Base-by-base conservation (phyloP, 2,113 vertebrate species). In the Leptobrachium leishanense region DNA sequence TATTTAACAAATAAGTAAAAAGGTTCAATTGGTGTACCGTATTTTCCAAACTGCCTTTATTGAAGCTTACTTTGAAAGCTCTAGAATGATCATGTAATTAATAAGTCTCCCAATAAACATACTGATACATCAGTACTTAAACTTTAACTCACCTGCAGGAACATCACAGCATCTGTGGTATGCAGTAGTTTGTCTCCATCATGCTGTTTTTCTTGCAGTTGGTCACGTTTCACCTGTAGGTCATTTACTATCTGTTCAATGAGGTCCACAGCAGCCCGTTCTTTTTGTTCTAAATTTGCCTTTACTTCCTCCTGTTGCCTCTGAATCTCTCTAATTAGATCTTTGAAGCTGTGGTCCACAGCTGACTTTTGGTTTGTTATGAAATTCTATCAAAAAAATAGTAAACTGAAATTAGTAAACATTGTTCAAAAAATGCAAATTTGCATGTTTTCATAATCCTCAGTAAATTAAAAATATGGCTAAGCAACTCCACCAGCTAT, bases 271-370 rank as follows among this genome's bases (percentile, higher is more conserved):
- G 92, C 92, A 0, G 89, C 87, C 77, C 90, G 87, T 41, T 94
- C 92, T 39, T 92, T 85, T 82, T 92, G 93, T 31, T 94, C 92
- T 86, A 94, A 80, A 0, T 89, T 87, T 66, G 88, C 89, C 75
- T 90, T 91, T 75, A 94, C 88, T 74, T 94, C 92, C 3, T 94
- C 93, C 69, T 91, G 90, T 57, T 94, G 93, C 81, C 90, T 93
- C 84, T 94, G 92, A 76, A 94, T 84, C 80, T 94, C 93, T 12
- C 87, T 84, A 68, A 93, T 89, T 79, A 93, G 83, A 82, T 94
- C 92, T 82, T 88, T 91, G 86, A 93, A 93, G 83, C 89, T 91
- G 86, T 94, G 93, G 20, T 94, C 93, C 84, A 93, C 84, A 0
- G 92, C 86, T 8, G 91, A 91, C 81, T 94, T 94, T 87, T 94